Evolutionary conservation across 2,888 invertebrate genomes (phyloP).

Genomic region (Aphodius sticticus): DNA sequence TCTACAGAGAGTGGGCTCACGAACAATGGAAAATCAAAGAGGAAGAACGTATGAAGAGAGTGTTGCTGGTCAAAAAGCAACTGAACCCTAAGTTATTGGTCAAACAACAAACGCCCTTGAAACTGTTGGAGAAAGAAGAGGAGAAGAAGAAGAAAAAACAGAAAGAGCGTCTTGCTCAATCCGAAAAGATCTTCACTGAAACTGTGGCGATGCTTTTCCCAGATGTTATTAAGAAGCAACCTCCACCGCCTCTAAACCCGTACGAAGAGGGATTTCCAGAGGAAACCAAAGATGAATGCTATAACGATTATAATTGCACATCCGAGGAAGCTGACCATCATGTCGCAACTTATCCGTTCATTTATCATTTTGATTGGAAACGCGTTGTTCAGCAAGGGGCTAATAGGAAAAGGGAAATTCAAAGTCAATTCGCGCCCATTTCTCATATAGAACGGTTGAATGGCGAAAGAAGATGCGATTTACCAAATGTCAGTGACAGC

Average conservation of each 20-base stretch:
- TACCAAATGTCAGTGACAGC: not conserved
- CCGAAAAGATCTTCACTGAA: conserved; percentile 71
- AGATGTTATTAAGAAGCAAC: conserved; percentile 64
- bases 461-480: not conserved
- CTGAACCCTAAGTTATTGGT: conserved; percentile 68
- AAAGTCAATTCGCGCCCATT: conserved; percentile 59
- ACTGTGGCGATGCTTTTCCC: conserved; percentile 70
- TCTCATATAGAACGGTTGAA: conserved; percentile 52
- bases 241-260: conserved; percentile 57
- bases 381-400: conserved; percentile 63
- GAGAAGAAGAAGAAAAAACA: conserved; percentile 67
- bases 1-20: conserved; percentile 55
- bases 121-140: conserved; percentile 67
- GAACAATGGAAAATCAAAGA: conserved; percentile 71
- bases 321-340: conserved; percentile 56
- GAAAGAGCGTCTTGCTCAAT: conserved; percentile 65
- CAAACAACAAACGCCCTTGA: conserved; percentile 67
- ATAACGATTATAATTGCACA: conserved; percentile 58
- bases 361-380: conserved; percentile 66
- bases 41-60: conserved; percentile 69
- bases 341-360: conserved; percentile 62
- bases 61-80: conserved; percentile 70
- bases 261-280: conserved; percentile 55
- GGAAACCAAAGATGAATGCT: conserved; percentile 57
- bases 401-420: conserved; percentile 62